Evolutionary conservation across 2,888 invertebrate species (phyloP), one percentile per base, ranked within the genome.

Genomic region (Augiades crinisus): DNA sequence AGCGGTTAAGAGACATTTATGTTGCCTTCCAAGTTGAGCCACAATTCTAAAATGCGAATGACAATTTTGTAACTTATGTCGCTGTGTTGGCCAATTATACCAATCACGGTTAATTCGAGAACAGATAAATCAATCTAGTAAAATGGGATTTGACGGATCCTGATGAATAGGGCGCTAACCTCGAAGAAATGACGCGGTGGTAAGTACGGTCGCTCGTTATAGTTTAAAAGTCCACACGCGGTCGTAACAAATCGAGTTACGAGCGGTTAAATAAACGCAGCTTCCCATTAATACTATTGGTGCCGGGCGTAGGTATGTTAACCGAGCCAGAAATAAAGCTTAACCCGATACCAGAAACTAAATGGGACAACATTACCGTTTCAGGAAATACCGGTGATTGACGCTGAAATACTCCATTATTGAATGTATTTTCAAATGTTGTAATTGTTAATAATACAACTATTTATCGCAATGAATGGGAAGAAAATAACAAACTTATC

Each of bases 201-300:
- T 63, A 68, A 68, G 63, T 68, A 68, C 63, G 64, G 62, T 54
- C 60, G 60, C 61, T 65, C 62, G 72, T 75, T 72, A 76, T 74
- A 70, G 76, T 70, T 75, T 69, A 77, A 81, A 81, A 81, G 78
- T 81, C 81, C 74, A 80, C 80, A 78, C 50, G 10, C 70, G 68
- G 70, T 78, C 76, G 73, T 82, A 78, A 83, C 79, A 69, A 75
- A 67, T 61, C 71, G 67, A 75, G 77, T 88, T 83, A 86, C 83
- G 81, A 85, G 76, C 84, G 77, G 79, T 86, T 81, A 87, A 86
- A 87, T 85, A 87, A 85, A 86, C 80, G 72, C 68, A 72, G 77
- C 73, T 75, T 74, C 71, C 78, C 81, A 82, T 85, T 82, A 82
- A 80, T 70, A 72, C 75, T 71, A 80, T 81, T 74, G 73, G 70